Conservation (phyloP, 2,888 invertebrate species). For the Neoitamus cyanurus region DNA sequence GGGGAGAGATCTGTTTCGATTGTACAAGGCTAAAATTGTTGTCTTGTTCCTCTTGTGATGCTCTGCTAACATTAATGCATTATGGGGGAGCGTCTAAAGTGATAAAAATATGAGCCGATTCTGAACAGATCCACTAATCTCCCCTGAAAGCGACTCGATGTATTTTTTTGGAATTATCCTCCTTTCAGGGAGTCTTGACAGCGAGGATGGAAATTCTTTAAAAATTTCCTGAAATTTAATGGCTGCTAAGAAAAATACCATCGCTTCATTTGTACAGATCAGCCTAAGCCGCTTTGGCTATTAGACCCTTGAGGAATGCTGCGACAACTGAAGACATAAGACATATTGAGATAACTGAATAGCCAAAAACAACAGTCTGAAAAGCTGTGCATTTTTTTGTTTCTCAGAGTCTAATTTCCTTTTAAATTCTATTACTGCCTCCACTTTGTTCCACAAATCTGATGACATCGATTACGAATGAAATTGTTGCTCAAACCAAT, state of each 20-base stretch:
- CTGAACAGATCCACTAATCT: slow-evolving; percentile 5
- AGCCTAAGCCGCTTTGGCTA: neutral
- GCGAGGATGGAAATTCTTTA: neutral
- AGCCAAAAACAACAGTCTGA: neutral
- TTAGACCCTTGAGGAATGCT: neutral
- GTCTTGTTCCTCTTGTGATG: neutral
- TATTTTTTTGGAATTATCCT: neutral
- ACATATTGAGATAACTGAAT: neutral
- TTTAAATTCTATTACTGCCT: neutral
- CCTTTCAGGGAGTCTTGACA: neutral
- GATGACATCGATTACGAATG: neutral
- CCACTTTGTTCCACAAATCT: neutral
- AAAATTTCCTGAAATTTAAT: neutral
- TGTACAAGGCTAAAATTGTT: neutral
- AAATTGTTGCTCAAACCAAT: neutral
- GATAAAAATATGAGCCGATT: slow-evolving; percentile 15
- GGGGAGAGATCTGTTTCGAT: neutral
- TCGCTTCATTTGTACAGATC: neutral
- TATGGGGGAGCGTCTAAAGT: slow-evolving; percentile 16
- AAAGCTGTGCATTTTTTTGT: neutral
- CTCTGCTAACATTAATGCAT: neutral
- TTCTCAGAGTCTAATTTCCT: neutral
- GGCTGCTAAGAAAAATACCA: neutral
- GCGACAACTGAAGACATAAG: neutral
- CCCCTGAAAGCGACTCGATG: neutral